Percentiles rank a stretch among this genome's conserved stretches.
These are phyloP conservation scores for Sarcoramphus papa DNA, from an alignment of 2,797 vertebrate species.

Conservation along the genomic window DNA sequence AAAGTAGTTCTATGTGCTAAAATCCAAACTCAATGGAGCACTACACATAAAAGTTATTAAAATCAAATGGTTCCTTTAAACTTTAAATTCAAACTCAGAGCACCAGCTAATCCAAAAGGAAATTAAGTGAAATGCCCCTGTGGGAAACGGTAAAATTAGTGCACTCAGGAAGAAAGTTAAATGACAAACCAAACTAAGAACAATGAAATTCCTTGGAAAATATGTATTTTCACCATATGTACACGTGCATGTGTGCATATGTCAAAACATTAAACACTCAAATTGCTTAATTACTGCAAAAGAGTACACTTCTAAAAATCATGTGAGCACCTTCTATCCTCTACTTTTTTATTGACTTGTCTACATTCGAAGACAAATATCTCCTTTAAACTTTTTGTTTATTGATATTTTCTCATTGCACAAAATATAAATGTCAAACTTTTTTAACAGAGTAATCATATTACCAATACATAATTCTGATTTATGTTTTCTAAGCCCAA, in stretches of 20 bases:
- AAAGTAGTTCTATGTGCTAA: conserved; percentile 74
- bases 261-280: not conserved
- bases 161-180: not conserved
- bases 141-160: conserved; percentile 60
- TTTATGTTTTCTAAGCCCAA: conserved; percentile 12
- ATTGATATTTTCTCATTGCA: not conserved
- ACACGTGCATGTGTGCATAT: not conserved
- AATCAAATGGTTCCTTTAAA: conserved; percentile 78
- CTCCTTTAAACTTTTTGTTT: not conserved
- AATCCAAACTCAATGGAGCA: conserved; percentile 76
- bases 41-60: conserved; percentile 78
- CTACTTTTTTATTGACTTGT: not conserved
- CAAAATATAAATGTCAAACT: conserved; percentile 51
- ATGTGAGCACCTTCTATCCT: not conserved
- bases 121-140: conserved; percentile 70
- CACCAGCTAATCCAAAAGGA: conserved; percentile 74
- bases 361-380: conserved; percentile 21
- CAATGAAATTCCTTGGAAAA: conserved; percentile 27
- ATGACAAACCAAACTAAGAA: conserved; percentile 13
- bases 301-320: not conserved
- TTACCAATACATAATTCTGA: conserved; percentile 14
- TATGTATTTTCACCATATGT: not conserved
- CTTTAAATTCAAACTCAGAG: conserved; percentile 75
- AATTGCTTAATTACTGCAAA: not conserved
- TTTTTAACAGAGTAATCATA: conserved; percentile 26